Evolutionary conservation across 2,888 invertebrate genomes (phyloP).

Genomic region (Stenichneumon culpator): DNA sequence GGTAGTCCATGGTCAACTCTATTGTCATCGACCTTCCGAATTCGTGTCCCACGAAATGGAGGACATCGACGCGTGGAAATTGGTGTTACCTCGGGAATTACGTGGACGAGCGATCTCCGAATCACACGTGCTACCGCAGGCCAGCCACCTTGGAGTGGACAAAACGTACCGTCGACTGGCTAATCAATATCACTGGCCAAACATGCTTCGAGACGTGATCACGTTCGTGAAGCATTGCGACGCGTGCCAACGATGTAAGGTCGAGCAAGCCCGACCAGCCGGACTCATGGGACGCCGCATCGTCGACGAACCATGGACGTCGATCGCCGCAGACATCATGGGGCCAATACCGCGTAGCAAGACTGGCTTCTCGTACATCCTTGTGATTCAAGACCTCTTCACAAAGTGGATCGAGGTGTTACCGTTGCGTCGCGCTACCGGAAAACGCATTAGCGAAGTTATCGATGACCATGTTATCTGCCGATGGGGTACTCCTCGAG

Average conservation of each 20-base stretch:
- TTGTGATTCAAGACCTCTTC: conserved; percentile 70
- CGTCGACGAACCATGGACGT: conserved; percentile 46
- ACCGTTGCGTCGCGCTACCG: conserved; percentile 62
- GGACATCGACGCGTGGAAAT: conserved; percentile 1
- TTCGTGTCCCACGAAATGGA: background rate
- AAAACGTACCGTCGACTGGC: conserved; percentile 45
- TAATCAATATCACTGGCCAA: conserved; percentile 33
- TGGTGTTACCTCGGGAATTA: conserved; percentile 7
- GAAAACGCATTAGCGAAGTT: conserved; percentile 24
- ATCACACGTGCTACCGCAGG: conserved; percentile 6
- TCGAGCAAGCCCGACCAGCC: conserved; percentile 28
- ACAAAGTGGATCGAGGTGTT: conserved; percentile 64
- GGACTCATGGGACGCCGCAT: conserved; percentile 47
- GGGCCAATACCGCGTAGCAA: conserved; percentile 10
- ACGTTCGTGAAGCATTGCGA: conserved; percentile 29
- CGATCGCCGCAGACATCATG: conserved; percentile 24
- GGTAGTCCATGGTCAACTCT: background rate
- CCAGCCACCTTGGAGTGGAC: conserved; percentile 40
- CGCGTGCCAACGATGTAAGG: conserved; percentile 39
- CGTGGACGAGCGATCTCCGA: background rate
- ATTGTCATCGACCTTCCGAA: background rate
- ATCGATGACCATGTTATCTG: conserved; percentile 54
- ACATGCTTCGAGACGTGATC: conserved; percentile 28
- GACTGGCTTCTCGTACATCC: background rate
- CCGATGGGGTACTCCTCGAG: conserved; percentile 47